Base-by-base conservation (phyloP, 2,888 invertebrate genomes). In the Chloromyia formosa region DNA sequence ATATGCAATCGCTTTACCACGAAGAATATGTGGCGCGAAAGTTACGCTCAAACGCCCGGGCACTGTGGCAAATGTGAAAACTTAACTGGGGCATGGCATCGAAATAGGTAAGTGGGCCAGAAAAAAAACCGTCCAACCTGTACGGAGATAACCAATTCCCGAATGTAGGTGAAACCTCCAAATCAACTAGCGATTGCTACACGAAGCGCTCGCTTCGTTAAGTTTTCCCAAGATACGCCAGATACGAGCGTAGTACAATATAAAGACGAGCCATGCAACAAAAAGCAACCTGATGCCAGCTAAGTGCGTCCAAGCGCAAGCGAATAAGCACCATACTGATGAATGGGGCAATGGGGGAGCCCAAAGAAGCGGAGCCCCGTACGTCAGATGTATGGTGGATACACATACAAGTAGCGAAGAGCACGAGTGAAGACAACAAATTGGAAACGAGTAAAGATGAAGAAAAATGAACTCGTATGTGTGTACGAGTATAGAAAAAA, bases 101-200 rank as follows among this genome's bases (percentile, higher is more conserved):
- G 40, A 73, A 62, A 64, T 61, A 68, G 66, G 68, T 74, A 76
- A 71, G 61, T 76, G 64, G 73, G 76, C 60, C 76, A 76, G 76
- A 64, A 76, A 72, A 76, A 35, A 35, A 35, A 76, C 74, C 74
- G 74, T 76, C 69, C 71, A 76, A 76, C 76, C 76, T 76, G 76
- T 76, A 68, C 76, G 62, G 56, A 75, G 74, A 69, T 68, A 75
- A 75, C 71, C 74, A 74, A 74, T 74, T 74, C 74, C 74, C 76
- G 76, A 76, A 76, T 76, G 76, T 76, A 76, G 76, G 76, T 76
- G 76, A 76, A 75, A 49, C 73, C 62, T 61, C 61, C 62, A 60
- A 73, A 73, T 58, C 73, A 60, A 61, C 45, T 4, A 58, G 27
- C 71, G 71, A 20, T 27, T 35, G 23, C 40, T 22, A 56, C 62